phyloP scores from a whole-genome alignment of 2,797 vertebrate genomes.

The Hylomyscus alleni region DNA sequence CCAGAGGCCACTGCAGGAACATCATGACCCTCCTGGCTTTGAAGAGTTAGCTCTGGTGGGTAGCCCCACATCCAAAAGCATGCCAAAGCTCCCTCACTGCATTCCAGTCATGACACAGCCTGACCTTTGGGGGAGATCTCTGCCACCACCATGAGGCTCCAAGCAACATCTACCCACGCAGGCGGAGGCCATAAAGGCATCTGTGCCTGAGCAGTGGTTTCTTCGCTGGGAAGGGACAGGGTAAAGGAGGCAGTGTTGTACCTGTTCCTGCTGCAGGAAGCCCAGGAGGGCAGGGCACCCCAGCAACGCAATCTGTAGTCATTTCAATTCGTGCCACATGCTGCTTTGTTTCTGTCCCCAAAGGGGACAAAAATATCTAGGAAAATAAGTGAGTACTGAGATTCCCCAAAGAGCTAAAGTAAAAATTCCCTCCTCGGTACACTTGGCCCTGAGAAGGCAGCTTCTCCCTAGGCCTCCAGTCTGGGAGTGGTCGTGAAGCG shows the following conservation, averaged over 20 bases:
- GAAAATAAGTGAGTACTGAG: slow-evolving; percentile 8
- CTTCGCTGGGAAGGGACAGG: too few species aligned
- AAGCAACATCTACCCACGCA: background rate
- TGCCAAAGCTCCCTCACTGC: background rate
- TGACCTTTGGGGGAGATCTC: background rate
- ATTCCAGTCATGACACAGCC: background rate
- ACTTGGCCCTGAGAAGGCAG: rapidly evolving
- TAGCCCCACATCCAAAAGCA: background rate
- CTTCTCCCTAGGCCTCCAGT: background rate
- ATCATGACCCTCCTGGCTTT: background rate
- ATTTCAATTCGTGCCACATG: background rate
- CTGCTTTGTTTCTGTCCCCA: background rate
- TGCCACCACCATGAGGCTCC: rapidly evolving
- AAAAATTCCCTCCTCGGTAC: background rate
- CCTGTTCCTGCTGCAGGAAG: background rate
- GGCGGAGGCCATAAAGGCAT: rapidly evolving
- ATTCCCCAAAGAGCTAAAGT: background rate
- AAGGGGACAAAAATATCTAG: background rate
- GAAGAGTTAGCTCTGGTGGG: background rate
- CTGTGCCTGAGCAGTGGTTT: background rate
- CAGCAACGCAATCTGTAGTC: background rate
- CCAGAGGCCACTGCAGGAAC: background rate
- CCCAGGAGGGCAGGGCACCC: background rate
- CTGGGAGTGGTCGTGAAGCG: background rate
- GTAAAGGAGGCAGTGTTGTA: background rate